Percentiles rank a stretch among this genome's conserved stretches.
Conservation (phyloP, 92 coral and sea anemone genomes). For the Chrysogorgia sp. region DNA sequence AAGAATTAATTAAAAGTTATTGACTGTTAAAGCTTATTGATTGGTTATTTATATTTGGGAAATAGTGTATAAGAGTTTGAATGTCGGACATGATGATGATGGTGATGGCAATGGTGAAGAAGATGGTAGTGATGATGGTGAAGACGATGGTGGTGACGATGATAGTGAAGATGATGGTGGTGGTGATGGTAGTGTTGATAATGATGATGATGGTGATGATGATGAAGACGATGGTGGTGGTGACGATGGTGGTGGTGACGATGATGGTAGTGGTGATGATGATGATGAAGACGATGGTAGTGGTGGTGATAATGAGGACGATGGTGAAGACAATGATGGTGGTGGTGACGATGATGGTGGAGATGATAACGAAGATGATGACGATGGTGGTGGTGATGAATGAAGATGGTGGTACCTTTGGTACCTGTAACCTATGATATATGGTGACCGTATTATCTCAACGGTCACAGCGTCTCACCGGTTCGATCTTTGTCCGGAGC, state of each 20-base stretch:
- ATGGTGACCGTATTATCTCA: too few relatives aligned
- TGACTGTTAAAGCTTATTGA: too few relatives aligned
- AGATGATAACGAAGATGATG: neutral
- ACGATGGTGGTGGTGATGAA: neutral
- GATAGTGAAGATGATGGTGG: neutral
- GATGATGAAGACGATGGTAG: neutral
- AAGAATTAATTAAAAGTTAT: too few relatives aligned
- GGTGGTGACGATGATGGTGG: neutral
- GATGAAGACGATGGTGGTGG: neutral
- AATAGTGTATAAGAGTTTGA: neutral
- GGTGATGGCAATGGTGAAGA: neutral
- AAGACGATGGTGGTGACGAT: neutral
- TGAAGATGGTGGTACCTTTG: too few relatives aligned
- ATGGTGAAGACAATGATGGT: neutral
- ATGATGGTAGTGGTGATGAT: neutral
- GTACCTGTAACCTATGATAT: too few relatives aligned
- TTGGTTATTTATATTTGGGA: too few relatives aligned
- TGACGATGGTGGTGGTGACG: neutral
- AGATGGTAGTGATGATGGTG: neutral
- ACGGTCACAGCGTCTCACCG: too few relatives aligned
- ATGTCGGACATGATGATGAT: neutral
- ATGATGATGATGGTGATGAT: neutral
- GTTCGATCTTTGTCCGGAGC: too few relatives aligned
- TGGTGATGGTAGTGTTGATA: neutral
- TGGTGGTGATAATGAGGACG: neutral